Evolutionary conservation across 2,888 invertebrate genomes (phyloP).

Genomic region (Allygus modestus): DNA sequence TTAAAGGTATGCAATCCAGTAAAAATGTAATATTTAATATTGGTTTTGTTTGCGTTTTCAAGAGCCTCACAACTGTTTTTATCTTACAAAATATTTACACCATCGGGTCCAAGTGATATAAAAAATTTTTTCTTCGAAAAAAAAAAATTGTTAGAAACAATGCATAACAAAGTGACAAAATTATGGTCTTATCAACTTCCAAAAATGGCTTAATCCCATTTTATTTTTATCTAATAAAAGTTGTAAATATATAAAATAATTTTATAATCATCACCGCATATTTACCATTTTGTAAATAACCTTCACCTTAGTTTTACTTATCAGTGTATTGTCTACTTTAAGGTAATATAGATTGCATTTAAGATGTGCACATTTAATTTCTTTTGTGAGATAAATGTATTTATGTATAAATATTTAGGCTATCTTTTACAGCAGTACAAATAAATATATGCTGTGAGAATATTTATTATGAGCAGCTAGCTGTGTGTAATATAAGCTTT

Average conservation of each 20-base stretch:
- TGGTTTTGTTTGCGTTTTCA: no score
- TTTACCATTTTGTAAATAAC: conserved; percentile 52
- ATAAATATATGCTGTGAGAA: neutral
- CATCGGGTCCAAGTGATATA: no score
- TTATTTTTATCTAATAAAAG: neutral
- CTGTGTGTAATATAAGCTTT: conserved; percentile 6
- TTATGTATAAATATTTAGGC: conserved; percentile 17
- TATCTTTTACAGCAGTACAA: neutral
- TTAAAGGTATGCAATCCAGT: no score
- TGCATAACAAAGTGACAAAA: no score
- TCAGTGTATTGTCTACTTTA: conserved; percentile 18
- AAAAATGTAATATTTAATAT: no score
- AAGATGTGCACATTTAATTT: conserved; percentile 1
- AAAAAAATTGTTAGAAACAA: no score
- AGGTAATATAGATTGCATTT: conserved; percentile 14
- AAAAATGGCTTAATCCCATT: conserved; percentile 24
- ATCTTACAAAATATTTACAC: no score
- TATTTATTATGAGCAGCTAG: neutral
- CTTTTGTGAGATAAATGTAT: conserved; percentile 23
- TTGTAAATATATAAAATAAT: conserved; percentile 51
- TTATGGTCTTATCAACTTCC: neutral
- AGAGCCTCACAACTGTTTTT: no score
- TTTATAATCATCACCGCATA: conserved; percentile 49
- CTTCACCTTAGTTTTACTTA: conserved; percentile 9
- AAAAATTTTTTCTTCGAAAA: no score